These are phyloP conservation scores for Conistra vaccinii DNA, from an alignment of 2,888 invertebrate species.

Conservation along the genomic window DNA sequence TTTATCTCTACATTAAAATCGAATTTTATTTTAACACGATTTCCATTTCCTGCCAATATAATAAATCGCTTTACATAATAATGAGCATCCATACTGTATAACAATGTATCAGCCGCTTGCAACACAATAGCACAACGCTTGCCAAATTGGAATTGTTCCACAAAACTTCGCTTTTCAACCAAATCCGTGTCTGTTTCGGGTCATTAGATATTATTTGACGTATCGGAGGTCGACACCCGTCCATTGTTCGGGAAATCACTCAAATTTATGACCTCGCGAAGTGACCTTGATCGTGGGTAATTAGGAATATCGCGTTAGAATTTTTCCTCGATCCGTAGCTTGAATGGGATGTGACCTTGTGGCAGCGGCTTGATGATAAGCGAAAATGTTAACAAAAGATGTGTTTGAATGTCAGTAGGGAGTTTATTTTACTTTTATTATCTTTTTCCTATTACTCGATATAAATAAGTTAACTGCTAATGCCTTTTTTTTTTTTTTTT, in stretches of 20 bases:
- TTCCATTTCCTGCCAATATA: constrained; percentile 19
- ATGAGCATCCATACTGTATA: constrained; percentile 15
- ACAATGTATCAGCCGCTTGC: constrained; percentile 8
- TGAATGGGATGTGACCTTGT: constrained; percentile 51
- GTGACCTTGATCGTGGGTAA: constrained; percentile 53
- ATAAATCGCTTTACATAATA: constrained; percentile 35
- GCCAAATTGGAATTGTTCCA: constrained; percentile 64
- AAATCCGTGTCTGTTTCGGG: constrained; percentile 52
- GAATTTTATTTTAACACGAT: constrained; percentile 1
- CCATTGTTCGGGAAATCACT: constrained; percentile 42
- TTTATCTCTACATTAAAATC: background rate
- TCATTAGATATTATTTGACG: constrained; percentile 59
- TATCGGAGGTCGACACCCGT: constrained; percentile 47
- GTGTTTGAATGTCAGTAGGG: constrained; percentile 11
- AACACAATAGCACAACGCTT: constrained; percentile 21
- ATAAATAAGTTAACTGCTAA: background rate
- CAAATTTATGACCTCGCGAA: constrained; percentile 28
- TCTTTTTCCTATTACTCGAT: background rate
- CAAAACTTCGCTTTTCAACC: constrained; percentile 51
- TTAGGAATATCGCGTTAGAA: constrained; percentile 46
- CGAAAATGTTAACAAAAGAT: constrained; percentile 27
- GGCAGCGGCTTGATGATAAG: constrained; percentile 28
- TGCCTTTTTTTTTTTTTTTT: no score
- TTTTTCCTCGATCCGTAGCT: constrained; percentile 43
- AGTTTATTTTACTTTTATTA: constrained; percentile 9